phyloP scores from a whole-genome alignment of 2,797 vertebrate genomes.

The Sebastolobus alascanus region DNA sequence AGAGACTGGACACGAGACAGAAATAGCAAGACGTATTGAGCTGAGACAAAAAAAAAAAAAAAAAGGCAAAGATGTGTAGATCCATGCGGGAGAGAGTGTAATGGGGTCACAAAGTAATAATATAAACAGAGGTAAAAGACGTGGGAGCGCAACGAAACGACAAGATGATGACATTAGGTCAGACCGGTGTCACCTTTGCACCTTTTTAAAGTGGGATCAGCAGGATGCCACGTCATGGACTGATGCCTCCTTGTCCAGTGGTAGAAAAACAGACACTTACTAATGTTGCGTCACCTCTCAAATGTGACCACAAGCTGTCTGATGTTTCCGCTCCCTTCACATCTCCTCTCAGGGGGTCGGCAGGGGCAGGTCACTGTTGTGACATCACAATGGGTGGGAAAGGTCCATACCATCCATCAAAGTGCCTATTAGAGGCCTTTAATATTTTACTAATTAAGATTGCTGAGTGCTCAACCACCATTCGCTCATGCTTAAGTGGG shows the following conservation, averaged over 20 bases:
- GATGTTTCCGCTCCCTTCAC: constrained; percentile 5
- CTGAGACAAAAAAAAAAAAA: neutral
- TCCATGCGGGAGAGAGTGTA: neutral
- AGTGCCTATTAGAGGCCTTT: constrained; percentile 69
- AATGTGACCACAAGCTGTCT: constrained; percentile 10
- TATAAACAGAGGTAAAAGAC: constrained; percentile 22
- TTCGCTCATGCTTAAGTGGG: constrained; percentile 57
- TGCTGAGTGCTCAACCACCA: constrained; percentile 63
- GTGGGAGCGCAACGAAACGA: neutral
- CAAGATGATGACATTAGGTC: neutral
- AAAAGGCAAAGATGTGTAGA: neutral
- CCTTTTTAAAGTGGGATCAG: constrained; percentile 20
- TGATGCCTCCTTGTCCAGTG: neutral
- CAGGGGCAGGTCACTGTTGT: constrained; percentile 48
- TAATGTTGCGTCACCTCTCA: constrained; percentile 28
- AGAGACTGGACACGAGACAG: neutral
- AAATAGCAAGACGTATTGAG: constrained; percentile 23
- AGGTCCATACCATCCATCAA: constrained; percentile 68
- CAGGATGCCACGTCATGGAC: neutral
- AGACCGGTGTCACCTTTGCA: neutral
- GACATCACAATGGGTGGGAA: constrained; percentile 61
- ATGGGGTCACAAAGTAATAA: constrained; percentile 24
- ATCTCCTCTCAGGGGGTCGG: constrained; percentile 27
- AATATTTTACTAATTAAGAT: constrained; percentile 81
- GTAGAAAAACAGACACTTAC: constrained; percentile 8